Evolutionary conservation across 2,113 vertebrate genomes (phyloP), one percentile per base, ranked within the genome.

Genomic region (Anas platyrhynchos): DNA sequence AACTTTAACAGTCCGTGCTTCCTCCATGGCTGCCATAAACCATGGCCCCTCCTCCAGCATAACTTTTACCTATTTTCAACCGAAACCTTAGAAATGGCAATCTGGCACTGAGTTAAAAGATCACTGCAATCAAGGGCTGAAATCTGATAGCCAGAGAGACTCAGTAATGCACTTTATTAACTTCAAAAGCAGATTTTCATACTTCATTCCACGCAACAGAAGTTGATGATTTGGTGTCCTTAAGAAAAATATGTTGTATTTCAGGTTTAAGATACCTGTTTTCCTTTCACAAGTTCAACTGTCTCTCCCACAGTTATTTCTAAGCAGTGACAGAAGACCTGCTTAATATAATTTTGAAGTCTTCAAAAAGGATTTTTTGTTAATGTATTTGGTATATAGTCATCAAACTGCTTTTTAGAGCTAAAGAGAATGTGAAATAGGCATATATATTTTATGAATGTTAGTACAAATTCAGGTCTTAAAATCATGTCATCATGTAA

Each of bases 21-120:
- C 16, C 50, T 46, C 23, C 31, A 26, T 13, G 15, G 23, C 18
- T 85, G 52, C 43, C 41, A 79, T 65, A 22, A 36, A 11, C 21
- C 0, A 0, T 7, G 3, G 4, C 48, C 44, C 59, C 11, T 71
- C 29, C 25, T 50, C 34, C 55, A 48, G 5, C 27, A 4, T 26
- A 43, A 38, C 54, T 68, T 50, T 9, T 23, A 61, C 11, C 7
- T 29, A 36, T 56, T 68, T 31, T 26, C 27, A 8, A 16, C 50
- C 36, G 32, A 80, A 90, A 66, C 11, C 77, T 34, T 15, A 63
- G 55, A 74, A 83, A 41, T 3, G 13, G 13, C 6, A 83, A 9
- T n/a, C 71, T 41, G 13, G 14, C 26, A 43, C 8, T 29, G 48
- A 46, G 38, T 61, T 22, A 48, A 22, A 54, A 66, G 17, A 46